Evolutionary conservation across 2,113 vertebrate species (phyloP).

Genomic region (Oreotrochilus melanogaster): DNA sequence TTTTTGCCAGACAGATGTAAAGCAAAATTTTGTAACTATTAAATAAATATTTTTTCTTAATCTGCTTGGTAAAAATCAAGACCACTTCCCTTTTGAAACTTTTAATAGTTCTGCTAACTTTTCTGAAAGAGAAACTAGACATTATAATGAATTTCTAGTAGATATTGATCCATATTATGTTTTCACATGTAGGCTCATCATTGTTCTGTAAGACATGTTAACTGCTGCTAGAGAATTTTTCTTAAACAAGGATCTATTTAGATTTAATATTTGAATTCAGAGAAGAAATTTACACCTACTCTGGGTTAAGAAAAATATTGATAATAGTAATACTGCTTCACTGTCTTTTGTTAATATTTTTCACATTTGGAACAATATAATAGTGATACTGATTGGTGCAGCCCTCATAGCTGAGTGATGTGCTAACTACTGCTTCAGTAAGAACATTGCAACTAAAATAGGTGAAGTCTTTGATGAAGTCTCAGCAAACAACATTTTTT

Average conservation of each 20-base stretch:
- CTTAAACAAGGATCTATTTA: not conserved
- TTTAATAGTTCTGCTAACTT: no score
- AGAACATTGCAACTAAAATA: not conserved
- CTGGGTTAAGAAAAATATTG: not conserved
- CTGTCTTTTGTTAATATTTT: not conserved
- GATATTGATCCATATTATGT: not conserved
- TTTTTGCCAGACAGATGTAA: not conserved
- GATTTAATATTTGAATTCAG: not conserved
- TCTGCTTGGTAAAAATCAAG: not conserved
- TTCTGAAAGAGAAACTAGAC: not conserved
- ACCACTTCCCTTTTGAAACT: not conserved
- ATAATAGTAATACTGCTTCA: not conserved
- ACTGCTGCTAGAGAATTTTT: not conserved
- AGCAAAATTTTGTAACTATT: not conserved
- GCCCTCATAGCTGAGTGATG: not conserved
- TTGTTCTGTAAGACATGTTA: not conserved
- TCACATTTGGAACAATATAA: not conserved
- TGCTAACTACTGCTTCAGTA: not conserved
- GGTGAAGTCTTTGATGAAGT: not conserved
- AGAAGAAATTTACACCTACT: not conserved
- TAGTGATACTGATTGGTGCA: not conserved
- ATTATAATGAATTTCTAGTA: not conserved
- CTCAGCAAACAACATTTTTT: not conserved
- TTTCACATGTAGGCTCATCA: not conserved
- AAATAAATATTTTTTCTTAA: not conserved